These are phyloP conservation scores for Protophormia terraenovae DNA, from an alignment of 2,888 invertebrate genomes.

Conservation along the genomic window DNA sequence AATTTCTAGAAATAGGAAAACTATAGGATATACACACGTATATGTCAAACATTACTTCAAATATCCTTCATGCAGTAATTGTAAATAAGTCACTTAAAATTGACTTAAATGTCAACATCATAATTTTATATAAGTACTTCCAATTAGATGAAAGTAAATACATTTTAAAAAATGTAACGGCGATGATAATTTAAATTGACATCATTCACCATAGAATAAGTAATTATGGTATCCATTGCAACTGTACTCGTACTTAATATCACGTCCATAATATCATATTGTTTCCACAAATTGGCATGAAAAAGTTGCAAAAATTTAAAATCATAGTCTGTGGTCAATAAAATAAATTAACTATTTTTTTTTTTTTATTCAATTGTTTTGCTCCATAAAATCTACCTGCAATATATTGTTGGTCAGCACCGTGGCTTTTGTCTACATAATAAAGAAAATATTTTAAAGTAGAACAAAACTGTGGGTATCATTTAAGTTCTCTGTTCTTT, in stretches of 20 bases:
- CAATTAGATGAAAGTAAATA: too few species aligned
- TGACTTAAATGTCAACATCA: too few species aligned
- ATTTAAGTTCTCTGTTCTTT: too few species aligned
- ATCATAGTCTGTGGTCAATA: neutral
- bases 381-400: neutral
- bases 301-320: neutral
- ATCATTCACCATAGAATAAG: neutral
- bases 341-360: neutral
- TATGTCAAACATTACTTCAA: too few species aligned
- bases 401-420: neutral
- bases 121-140: too few species aligned
- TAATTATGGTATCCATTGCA: neutral
- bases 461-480: too few species aligned
- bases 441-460: too few species aligned
- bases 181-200: neutral
- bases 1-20: too few species aligned
- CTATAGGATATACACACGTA: too few species aligned
- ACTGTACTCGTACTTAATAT: neutral
- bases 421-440: neutral
- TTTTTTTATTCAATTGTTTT: neutral
- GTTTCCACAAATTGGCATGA: neutral
- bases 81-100: too few species aligned
- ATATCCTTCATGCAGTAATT: too few species aligned
- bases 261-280: neutral
- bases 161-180: too few species aligned